Conservation (phyloP, 2,888 invertebrate species). For the Limnephilus rhombicus region DNA sequence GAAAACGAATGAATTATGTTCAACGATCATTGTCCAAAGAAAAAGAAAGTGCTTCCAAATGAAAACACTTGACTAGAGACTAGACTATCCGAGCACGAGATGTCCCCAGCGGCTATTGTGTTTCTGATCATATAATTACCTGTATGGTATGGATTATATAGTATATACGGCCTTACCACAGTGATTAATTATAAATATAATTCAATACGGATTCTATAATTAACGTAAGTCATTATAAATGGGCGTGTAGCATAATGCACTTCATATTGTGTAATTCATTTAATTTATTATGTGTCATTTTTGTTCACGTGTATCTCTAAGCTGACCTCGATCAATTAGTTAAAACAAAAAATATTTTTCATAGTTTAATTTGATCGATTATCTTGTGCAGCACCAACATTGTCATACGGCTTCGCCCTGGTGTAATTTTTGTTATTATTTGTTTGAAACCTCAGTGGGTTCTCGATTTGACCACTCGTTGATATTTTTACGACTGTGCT, state of each 20-base stretch:
- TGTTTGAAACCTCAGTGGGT: background rate
- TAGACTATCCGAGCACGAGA: background rate
- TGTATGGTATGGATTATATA: too few relatives aligned
- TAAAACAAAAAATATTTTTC: background rate
- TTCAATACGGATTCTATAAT: background rate
- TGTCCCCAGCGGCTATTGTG: background rate
- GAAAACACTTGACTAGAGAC: background rate
- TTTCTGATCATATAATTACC: background rate
- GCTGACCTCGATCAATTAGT: too few relatives aligned
- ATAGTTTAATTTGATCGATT: background rate
- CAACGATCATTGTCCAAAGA: background rate
- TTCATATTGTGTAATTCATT: too few relatives aligned
- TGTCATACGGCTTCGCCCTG: too few relatives aligned
- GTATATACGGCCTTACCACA: background rate
- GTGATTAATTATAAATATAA: background rate
- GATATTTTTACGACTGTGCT: background rate
- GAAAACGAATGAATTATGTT: background rate
- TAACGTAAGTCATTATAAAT: background rate
- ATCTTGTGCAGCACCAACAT: background rate
- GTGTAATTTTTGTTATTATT: background rate
- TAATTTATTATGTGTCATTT: too few relatives aligned
- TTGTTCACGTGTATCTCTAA: too few relatives aligned
- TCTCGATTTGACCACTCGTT: background rate
- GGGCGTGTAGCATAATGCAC: too few relatives aligned
- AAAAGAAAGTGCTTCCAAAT: background rate